Percentiles rank a stretch among this genome's conserved stretches.
These are phyloP conservation scores for Cherax quadricarinatus DNA, from an alignment of 1,140 invertebrate genomes.

Conservation along the genomic window DNA sequence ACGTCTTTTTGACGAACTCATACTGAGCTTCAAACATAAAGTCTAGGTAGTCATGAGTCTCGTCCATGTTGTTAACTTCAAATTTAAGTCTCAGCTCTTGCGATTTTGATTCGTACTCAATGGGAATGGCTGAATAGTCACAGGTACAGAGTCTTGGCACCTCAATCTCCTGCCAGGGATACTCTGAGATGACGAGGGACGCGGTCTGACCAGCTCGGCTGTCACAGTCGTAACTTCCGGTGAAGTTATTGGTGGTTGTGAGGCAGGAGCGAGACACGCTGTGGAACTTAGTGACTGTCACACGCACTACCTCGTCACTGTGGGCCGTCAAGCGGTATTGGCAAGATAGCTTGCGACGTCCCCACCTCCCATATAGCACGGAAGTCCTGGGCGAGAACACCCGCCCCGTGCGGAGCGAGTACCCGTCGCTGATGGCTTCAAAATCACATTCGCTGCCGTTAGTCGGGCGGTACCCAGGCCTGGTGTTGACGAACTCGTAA, in stretches of 20 bases:
- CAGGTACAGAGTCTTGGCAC: conserved; percentile 82
- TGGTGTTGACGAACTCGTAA: conserved; percentile 71
- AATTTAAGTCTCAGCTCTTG: conserved; percentile 89
- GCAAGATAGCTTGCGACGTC: conserved; percentile 61
- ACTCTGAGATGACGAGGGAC: conserved; percentile 70
- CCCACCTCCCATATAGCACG: conserved; percentile 70
- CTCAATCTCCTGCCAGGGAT: conserved; percentile 72
- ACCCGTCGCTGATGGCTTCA: conserved; percentile 71
- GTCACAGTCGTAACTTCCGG: conserved; percentile 67
- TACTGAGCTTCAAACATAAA: conserved; percentile 88
- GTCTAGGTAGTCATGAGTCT: conserved; percentile 88
- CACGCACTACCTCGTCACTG: conserved; percentile 62
- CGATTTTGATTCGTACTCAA: conserved; percentile 86
- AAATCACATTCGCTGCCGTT: conserved; percentile 70
- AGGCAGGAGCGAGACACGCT: conserved; percentile 65
- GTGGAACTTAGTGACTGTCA: conserved; percentile 72
- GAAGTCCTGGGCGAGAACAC: conserved; percentile 68
- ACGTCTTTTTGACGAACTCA: conserved; percentile 72
- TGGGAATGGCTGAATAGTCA: conserved; percentile 79
- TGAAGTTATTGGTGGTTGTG: conserved; percentile 72
- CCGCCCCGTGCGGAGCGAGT: conserved; percentile 59
- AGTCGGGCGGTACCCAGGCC: conserved; percentile 68
- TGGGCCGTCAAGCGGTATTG: conserved; percentile 69
- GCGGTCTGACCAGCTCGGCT: conserved; percentile 58
- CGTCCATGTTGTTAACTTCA: conserved; percentile 87